These are phyloP conservation scores for Prionailurus bengalensis DNA, from an alignment of 2,113 vertebrate genomes.

Conservation along the genomic window DNA sequence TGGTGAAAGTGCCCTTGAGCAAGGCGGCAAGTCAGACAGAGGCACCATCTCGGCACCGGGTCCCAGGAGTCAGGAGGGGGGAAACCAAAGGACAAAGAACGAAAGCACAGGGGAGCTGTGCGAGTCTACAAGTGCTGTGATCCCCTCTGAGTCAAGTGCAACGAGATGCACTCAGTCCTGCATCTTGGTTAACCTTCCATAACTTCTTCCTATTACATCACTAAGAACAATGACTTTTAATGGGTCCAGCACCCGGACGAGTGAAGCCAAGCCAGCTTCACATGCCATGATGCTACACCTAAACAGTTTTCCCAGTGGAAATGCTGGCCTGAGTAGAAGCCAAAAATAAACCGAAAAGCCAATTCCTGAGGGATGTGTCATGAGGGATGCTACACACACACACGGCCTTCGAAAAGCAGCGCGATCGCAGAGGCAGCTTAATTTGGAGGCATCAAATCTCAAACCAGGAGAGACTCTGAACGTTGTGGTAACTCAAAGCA, in stretches of 20 bases:
- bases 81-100: background rate
- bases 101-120: constrained; percentile 21
- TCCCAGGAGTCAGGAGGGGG: background rate
- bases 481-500: background rate
- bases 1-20: constrained; percentile 53
- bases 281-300: constrained; percentile 39
- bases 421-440: background rate
- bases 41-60: background rate
- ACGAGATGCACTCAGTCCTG: constrained; percentile 32
- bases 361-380: constrained; percentile 67
- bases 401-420: background rate
- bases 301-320: constrained; percentile 64
- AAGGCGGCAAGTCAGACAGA: background rate
- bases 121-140: constrained; percentile 1
- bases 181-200: constrained; percentile 53
- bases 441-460: background rate
- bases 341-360: constrained; percentile 76
- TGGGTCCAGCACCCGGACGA: constrained; percentile 38
- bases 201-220: constrained; percentile 65
- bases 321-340: constrained; percentile 59
- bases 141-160: constrained; percentile 47
- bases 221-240: constrained; percentile 50
- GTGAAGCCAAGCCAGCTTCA: constrained; percentile 31
- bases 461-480: background rate
- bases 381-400: background rate